Base-by-base conservation (phyloP, 2,797 vertebrate genomes). In the Rousettus madagascariensis region DNA sequence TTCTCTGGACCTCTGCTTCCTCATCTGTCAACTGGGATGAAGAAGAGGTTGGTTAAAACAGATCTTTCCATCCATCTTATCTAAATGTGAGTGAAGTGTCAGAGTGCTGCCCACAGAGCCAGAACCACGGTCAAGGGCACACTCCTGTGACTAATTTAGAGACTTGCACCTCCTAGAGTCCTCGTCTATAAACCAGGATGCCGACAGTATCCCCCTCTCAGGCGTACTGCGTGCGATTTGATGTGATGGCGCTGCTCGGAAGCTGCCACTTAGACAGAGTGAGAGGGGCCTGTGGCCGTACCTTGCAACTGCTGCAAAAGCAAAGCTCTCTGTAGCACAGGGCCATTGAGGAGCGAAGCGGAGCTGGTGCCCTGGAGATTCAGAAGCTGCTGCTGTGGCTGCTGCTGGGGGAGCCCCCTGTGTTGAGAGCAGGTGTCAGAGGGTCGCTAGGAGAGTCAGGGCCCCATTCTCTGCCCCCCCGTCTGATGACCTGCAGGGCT, bases 261-360 rank as follows among this genome's bases (percentile, higher is more conserved):
- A 77, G 33, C 24, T 24, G 30, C 36, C 28, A 0, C 20, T 11
- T 2, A 55, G 72, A 28, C 1, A 0, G 22, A n/a, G n/a, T 1
- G 26, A 9, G 33, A 65, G 17, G 53, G 61, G 20, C 26, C 71
- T 0, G 19, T 2, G 17, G 30, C 87, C 82, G 82, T 98, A 99
- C 99, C 99, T 98, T 99, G 99, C 99, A 99, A 99, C 97, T 99
- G 99, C 97, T 99, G 99, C 99, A 99, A 99, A 86, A 99, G 98
- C 96, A 99, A 97, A 71, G 99, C 99, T 41, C 99, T 99, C 97
- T 99, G 99, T 77, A 99, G 98, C 99, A 99, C 98, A n/a, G 99
- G 99, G 97, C 99, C 99, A 78, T 97, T 99, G 12, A 99, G 98
- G 85, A 99, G 98, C 1, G 99, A 98, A 1, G 99, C 98, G 71